Base-by-base conservation (phyloP, 2,797 vertebrate genomes). In the Thunnus albacares region DNA sequence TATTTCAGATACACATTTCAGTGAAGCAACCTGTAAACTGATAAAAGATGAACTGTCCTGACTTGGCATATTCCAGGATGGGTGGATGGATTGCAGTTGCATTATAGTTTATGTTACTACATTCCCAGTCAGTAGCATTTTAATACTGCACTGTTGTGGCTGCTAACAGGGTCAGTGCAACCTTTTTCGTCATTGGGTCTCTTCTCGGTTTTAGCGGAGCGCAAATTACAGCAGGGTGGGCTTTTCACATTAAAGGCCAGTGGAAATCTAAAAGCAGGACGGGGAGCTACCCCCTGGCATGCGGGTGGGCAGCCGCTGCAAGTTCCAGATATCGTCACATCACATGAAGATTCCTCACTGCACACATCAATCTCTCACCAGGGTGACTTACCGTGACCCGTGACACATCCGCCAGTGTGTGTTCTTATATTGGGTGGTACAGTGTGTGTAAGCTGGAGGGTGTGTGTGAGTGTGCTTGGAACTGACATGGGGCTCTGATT, bases 191-290 rank as follows among this genome's bases (percentile, higher is more conserved):
- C 83, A 81, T n/a, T 83, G 87, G 90, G 81, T 84, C 76, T 64
- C 84, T 75, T 79, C 76, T 80, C 9, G 24, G 59, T 86, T 92
- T 92, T 78, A 90, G 69, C 70, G 65, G 67, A 80, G 80, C 2
- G 51, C 79, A 89, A 82, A 89, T 89, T 87, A 90, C 84, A 90
- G 78, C 82, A 64, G 88, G 73, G 73, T 76, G 81, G 82, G 87
- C 84, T 95, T 94, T 94, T 93, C 93, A 87, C 90, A 94, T 94
- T 93, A 94, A 91, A 94, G 87, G 86, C 84, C 81, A 76, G 75
- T 90, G 84, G 77, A 89, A 85, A 87, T 84, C 90, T 92, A 86
- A 90, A 91, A 83, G 82, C 86, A 87, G 82, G 66, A 70, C 55
- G 49, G 45, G 72, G 75, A 82, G 83, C 38, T 35, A 9, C 55